These are phyloP conservation scores for Peromyscus polionotus DNA, from an alignment of 2,113 vertebrate genomes.

Conservation along the genomic window DNA sequence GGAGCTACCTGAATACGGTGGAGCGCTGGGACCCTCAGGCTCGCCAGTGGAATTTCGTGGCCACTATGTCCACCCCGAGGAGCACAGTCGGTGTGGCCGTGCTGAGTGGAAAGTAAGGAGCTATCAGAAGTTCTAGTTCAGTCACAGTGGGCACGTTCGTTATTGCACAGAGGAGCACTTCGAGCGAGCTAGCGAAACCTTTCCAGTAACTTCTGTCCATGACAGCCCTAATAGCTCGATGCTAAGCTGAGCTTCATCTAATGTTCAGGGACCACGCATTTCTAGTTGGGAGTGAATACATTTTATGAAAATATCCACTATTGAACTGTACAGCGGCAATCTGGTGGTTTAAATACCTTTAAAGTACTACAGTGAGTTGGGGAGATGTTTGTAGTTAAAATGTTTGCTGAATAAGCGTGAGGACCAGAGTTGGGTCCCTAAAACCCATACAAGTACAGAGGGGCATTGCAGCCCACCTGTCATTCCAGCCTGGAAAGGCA, in stretches of 20 bases:
- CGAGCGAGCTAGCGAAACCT: not conserved
- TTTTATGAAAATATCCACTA: conserved; percentile 24
- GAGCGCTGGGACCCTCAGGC: conserved; percentile 99
- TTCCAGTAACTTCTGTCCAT: conserved; percentile 19
- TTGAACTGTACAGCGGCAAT: not conserved
- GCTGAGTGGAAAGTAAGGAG: conserved; percentile 95
- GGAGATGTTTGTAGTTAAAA: not conserved
- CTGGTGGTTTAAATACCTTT: conserved; percentile 2
- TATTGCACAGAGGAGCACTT: not conserved
- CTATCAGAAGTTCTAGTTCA: conserved; percentile 38
- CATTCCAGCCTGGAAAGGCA: not conserved
- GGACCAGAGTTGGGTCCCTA: no score
- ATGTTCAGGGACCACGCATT: not conserved
- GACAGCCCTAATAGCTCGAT: not conserved
- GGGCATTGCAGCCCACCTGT: not conserved
- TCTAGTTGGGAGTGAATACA: conserved; percentile 38
- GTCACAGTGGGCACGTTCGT: not conserved
- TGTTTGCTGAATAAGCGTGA: not conserved
- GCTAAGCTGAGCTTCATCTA: not conserved
- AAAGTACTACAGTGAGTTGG: not conserved
- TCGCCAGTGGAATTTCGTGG: conserved; percentile 99
- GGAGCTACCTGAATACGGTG: conserved; percentile 99
- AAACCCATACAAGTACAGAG: not conserved
- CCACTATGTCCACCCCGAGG: conserved; percentile 97
- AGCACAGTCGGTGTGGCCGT: conserved; percentile 99